phyloP scores from a whole-genome alignment of 1,140 invertebrate species.

The Lepeophtheirus salmonis region DNA sequence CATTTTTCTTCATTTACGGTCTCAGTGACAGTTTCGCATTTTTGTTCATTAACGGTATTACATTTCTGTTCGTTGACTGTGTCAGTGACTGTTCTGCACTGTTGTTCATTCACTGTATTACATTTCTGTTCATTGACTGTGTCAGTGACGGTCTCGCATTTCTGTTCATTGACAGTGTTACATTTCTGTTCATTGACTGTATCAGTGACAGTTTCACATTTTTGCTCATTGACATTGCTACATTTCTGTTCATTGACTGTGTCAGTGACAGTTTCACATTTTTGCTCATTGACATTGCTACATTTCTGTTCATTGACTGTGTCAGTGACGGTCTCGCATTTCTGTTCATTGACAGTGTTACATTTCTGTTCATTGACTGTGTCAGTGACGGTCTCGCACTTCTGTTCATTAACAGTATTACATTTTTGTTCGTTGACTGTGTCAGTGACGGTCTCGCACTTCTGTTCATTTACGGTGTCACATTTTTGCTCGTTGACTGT shows the following conservation, averaged over 20 bases:
- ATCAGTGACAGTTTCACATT: slow-evolving; percentile 11
- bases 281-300: slow-evolving; percentile 7
- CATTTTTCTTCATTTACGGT: slow-evolving; percentile 14
- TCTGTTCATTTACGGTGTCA: too few relatives aligned
- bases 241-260: slow-evolving; percentile 14
- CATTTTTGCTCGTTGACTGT: slow-evolving; percentile 11
- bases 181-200: slow-evolving; percentile 15
- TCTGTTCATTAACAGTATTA: slow-evolving; percentile 11
- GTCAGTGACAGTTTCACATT: slow-evolving; percentile 10
- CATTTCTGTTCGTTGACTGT: slow-evolving; percentile 15
- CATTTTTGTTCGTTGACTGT: slow-evolving; percentile 8
- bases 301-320: slow-evolving; percentile 11
- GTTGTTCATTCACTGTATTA: slow-evolving; percentile 12
- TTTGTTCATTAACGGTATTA: slow-evolving; percentile 6
- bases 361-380: slow-evolving; percentile 17
- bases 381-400: slow-evolving; percentile 7
- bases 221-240: slow-evolving; percentile 14
- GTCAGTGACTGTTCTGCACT: slow-evolving; percentile 10
- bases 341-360: slow-evolving; percentile 5
- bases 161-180: slow-evolving; percentile 13
- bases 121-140: slow-evolving; percentile 15
- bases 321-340: slow-evolving; percentile 1
- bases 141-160: slow-evolving; percentile 7
- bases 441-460: too few relatives aligned
- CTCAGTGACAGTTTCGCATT: slow-evolving; percentile 2